Evolutionary conservation across 2,888 invertebrate species (phyloP), one percentile per base, ranked within the genome.

Genomic region (Prosapia bicincta): DNA sequence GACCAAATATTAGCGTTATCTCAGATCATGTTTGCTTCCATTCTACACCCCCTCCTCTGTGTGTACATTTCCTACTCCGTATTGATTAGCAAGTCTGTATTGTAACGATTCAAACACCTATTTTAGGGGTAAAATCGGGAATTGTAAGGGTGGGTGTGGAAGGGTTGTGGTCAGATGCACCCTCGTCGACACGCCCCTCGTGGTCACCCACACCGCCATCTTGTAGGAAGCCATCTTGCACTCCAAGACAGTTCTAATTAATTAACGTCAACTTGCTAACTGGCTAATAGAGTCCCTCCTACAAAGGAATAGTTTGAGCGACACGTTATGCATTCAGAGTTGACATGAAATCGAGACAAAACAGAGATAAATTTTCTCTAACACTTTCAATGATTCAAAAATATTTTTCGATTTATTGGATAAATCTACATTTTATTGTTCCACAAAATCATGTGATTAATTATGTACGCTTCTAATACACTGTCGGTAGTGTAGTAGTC

Each of bases 141-240:
- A 10, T 28, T 30, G 71, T 65, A 66, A 30, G 26, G 66, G 65
- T 26, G 68, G 26, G 74, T 28, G 74, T 73, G 73, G 69, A 69
- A 69, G 74, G 13, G 74, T 74, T 69, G 69, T 69, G 74, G 69
- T 69, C 69, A 69, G 74, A 30, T 26, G 69, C 67, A 30, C 24
- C 30, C 65, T 66, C 69, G 23, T 26, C 68, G 54, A 54, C 54
- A 54, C 72, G 32, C 25, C 67, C 38, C 68, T 38, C 66, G 13
- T 43, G 73, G 73, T 43, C 73, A 54, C 54, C 54, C 54, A 9
- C 54, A 54, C 54, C 71, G 74, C 74, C 74, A 74, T 74, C 74
- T 74, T 74, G 74, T 28, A 28, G 28, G 54, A 54, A 54, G 74
- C 74, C 74, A 74, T 74, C 69, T 74, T 74, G 69, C 15, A 69